phyloP scores from a whole-genome alignment of 2,797 vertebrate species.

The Apodemus agrarius region DNA sequence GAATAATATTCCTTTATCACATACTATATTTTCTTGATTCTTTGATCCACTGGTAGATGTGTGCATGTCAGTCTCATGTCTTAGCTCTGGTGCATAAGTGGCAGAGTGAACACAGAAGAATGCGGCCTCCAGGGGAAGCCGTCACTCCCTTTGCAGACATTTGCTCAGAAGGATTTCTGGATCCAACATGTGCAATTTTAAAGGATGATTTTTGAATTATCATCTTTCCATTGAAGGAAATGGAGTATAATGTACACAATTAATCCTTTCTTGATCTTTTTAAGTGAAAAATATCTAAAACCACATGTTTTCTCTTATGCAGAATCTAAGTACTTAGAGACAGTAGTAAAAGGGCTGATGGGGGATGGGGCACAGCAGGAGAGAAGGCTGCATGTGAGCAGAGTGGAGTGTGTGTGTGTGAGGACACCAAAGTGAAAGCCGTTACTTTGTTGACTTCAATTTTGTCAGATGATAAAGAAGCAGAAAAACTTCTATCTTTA shows the following conservation, averaged over 20 bases:
- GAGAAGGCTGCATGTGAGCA: background rate
- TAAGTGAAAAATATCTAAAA: background rate
- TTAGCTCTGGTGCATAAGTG: background rate
- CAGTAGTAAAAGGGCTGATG: background rate
- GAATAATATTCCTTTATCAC: background rate
- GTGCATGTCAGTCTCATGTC: background rate
- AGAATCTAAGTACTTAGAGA: background rate
- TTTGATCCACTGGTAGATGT: background rate
- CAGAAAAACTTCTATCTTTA: background rate
- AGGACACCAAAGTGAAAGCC: background rate
- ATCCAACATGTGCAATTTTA: background rate
- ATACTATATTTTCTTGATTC: background rate
- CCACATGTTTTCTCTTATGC: background rate
- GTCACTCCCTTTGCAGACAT: background rate
- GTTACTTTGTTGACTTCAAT: background rate
- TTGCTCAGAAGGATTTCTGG: too few species aligned
- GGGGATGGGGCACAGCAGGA: too few species aligned
- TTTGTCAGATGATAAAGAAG: background rate
- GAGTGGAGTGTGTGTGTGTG: background rate
- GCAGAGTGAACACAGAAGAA: background rate
- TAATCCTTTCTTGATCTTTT: slow-evolving; percentile 1
- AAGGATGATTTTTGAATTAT: slow-evolving; percentile 6
- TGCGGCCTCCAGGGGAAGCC: background rate
- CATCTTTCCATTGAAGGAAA: slow-evolving; percentile 15
- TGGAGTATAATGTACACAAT: background rate